Evolutionary conservation across 1,140 invertebrate genomes (phyloP), one percentile per base, ranked within the genome.

Genomic region (Drosophila dunni): DNA sequence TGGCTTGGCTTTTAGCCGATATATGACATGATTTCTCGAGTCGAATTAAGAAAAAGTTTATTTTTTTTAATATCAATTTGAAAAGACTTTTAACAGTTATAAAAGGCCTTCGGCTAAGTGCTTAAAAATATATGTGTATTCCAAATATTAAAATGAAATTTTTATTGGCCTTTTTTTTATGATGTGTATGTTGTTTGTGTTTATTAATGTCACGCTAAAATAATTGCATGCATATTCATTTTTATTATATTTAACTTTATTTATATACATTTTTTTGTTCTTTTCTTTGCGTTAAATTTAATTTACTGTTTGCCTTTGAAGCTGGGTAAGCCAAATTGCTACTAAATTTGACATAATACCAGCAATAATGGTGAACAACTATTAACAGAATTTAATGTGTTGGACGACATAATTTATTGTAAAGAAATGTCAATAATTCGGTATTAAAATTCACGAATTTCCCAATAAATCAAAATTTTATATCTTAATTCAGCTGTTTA

Each of bases 141-240:
- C 7, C 24, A 44, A 40, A 64, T 63, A 63, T 60, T 46, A 62
- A 62, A 51, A 53, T 40, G 20, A 42, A 67, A 57, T 56, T 66
- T 72, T 65, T 66, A 66, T 65, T 56, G 42, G 34, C 20, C 13
- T 40, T 53, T 44, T 53, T 44, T 72, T 72, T 71, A 72, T 72
- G 63, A 60, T 58, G 45, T 72, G 67, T 62, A n/a, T 54, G 36
- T 62, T 51, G 64, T 60, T 58, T 58, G 29, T 53, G 54, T 72
- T 53, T 60, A 72, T 71, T 51, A 65, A 50, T 65, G 60, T 71
- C 51, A 20, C 45, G 29, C 53, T 15, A 46, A 65, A 66, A 60
- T 33, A 45, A 45, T 45, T 17, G 48, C 24, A 8, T 44, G 9
- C 38, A 57, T 20, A 40, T n/a, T 17, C n/a, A 13, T 38, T 38